Base-by-base conservation (phyloP, 2,797 vertebrate genomes). In the Botia kubotai region DNA sequence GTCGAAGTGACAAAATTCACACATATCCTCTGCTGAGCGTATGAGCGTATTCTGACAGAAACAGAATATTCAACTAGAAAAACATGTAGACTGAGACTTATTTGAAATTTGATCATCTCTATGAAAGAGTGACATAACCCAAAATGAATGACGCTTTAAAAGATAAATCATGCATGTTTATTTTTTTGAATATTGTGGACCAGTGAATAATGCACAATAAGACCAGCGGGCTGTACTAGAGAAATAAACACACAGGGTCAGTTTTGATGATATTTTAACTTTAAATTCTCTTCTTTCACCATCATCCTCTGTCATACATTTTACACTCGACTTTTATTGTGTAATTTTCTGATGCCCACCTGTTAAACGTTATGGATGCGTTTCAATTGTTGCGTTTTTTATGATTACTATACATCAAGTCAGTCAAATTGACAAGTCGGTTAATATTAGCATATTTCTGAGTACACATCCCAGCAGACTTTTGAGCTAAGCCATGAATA, bases 371-470 rank as follows among this genome's bases (percentile, higher is more conserved):
- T 46, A 69, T 43, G 52, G n/a, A 80, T 67, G 26, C 4, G 11
- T 46, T 65, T 46, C 33, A 17, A 74, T 80, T 72, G 78, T 73
- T 52, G 23, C 21, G 4, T 70, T 66, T 68, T 36, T 78, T 70
- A 74, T 78, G 52, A 78, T 65, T 63, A 52, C 57, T 77, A 76
- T 66, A 52, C 46, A 80, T 79, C 80, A 60, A 72, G 73, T 67
- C 71, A 72, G 50, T 55, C 52, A 71, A 81, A 67, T 66, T 72
- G 75, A 82, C 67, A 71, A 76, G 77, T 71, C 60, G 60, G 26
- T 83, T 76, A 72, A 70, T 65, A 70, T 83, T 79, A 68, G 62
- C 75, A 71, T 77, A 29, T 65, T 63, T 76, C 67, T n/a, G n/a
- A 46, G 53, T 75, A 46, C 67, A 75, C 60, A 63, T 48, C 50